These are phyloP conservation scores for Stichopus chloronotus DNA, from an alignment of 35 echinoderm and acorn worm genomes.

Conservation along the genomic window DNA sequence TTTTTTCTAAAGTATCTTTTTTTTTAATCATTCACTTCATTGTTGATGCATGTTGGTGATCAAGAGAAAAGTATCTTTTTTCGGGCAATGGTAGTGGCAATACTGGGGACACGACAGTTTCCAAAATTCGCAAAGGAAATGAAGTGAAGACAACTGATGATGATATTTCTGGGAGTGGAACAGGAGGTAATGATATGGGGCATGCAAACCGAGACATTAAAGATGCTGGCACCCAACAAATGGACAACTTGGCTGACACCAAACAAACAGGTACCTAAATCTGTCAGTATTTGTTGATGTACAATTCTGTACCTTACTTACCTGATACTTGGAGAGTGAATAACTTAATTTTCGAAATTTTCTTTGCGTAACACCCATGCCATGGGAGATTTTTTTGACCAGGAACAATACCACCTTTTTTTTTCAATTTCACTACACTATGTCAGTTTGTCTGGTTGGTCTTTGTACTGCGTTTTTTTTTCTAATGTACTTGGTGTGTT, in stretches of 20 bases:
- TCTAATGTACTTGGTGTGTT: background rate
- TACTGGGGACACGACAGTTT: background rate
- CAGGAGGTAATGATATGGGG: background rate
- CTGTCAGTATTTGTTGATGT: background rate
- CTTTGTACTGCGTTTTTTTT: background rate
- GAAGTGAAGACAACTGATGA: background rate
- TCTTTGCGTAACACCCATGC: background rate
- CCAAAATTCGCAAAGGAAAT: background rate
- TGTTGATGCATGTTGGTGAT: conserved; percentile 3
- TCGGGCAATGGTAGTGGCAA: background rate
- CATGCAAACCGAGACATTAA: background rate
- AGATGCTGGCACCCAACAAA: conserved; percentile 9
- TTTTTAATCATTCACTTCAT: conserved; percentile 7
- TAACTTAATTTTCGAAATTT: background rate
- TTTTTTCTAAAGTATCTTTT: background rate
- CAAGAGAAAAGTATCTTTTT: background rate
- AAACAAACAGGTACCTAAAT: conserved; percentile 5
- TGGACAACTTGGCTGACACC: conserved; percentile 1
- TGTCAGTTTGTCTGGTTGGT: background rate
- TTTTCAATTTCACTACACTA: background rate
- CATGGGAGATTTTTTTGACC: background rate
- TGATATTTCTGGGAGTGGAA: background rate
- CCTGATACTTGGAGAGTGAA: background rate
- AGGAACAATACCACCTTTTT: background rate
- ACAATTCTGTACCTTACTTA: background rate